Evolutionary conservation across 2,797 vertebrate genomes (phyloP).

Genomic region (Halcyon badia): DNA sequence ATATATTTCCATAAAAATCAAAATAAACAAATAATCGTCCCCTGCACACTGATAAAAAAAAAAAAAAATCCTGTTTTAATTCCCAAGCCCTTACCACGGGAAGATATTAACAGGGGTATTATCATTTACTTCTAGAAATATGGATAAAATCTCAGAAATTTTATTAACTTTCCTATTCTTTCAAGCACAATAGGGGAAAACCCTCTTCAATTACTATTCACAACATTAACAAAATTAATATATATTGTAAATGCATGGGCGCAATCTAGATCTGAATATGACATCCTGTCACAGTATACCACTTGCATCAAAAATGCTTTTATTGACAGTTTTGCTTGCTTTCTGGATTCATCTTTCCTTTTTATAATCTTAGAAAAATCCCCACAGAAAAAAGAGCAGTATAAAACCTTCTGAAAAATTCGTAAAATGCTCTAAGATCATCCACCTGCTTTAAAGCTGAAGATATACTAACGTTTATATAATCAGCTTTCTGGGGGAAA

Average conservation of each 20-base stretch:
- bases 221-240: conserved; percentile 38
- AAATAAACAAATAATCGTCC: not conserved
- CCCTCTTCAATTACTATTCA: not conserved
- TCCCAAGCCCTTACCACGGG: not conserved
- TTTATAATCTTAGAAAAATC: conserved; percentile 45
- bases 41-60: not conserved
- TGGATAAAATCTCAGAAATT: not conserved
- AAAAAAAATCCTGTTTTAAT: not conserved
- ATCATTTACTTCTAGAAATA: not conserved
- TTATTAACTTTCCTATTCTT: conserved; percentile 19
- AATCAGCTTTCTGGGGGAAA: conserved; percentile 61
- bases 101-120: not conserved
- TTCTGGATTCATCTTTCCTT: not conserved
- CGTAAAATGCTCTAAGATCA: conserved; percentile 42
- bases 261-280: conserved; percentile 20
- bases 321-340: not conserved
- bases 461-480: conserved; percentile 51
- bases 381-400: not conserved
- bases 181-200: not conserved
- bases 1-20: conserved; percentile 4
- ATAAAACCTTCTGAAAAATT: conserved; percentile 57
- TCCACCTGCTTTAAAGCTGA: conserved; percentile 46
- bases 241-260: conserved; percentile 32
- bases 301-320: conserved; percentile 12
- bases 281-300: conserved; percentile 15